These are phyloP conservation scores for Globia sparganii DNA, from an alignment of 2,888 invertebrate genomes.

Conservation along the genomic window DNA sequence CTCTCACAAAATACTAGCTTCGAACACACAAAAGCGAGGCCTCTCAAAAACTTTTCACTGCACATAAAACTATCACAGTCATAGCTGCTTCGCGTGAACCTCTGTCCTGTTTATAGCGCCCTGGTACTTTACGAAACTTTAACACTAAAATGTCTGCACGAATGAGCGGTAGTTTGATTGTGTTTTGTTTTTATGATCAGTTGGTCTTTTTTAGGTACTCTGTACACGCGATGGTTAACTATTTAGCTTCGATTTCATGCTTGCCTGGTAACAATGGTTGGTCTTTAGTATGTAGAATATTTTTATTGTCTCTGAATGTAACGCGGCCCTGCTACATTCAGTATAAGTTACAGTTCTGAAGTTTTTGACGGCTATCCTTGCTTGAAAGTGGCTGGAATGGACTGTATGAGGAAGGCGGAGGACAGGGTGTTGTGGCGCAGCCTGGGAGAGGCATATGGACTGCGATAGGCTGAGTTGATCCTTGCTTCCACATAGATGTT, in stretches of 20 bases:
- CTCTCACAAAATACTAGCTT: not conserved
- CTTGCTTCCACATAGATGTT: too few species aligned
- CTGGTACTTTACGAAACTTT: constrained; percentile 57
- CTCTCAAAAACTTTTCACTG: constrained; percentile 27
- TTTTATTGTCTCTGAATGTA: not conserved
- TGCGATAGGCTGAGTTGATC: too few species aligned
- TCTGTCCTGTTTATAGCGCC: constrained; percentile 39
- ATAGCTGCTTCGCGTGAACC: constrained; percentile 27
- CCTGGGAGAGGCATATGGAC: too few species aligned
- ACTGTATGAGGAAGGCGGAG: too few species aligned
- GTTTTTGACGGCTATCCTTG: not conserved
- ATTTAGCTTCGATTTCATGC: constrained; percentile 26
- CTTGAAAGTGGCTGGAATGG: too few species aligned
- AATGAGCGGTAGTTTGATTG: constrained; percentile 49
- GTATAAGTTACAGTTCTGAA: not conserved
- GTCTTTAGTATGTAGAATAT: not conserved
- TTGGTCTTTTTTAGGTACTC: constrained; percentile 34
- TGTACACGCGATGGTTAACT: constrained; percentile 45
- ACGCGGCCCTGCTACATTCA: not conserved
- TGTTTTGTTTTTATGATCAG: constrained; percentile 50
- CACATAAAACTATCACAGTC: constrained; percentile 35
- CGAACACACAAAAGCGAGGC: not conserved
- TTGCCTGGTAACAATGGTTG: constrained; percentile 12
- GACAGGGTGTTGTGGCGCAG: too few species aligned
- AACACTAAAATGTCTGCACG: constrained; percentile 57